Evolutionary conservation across 2,888 invertebrate genomes (phyloP).

Genomic region (Ethmia dodecea): DNA sequence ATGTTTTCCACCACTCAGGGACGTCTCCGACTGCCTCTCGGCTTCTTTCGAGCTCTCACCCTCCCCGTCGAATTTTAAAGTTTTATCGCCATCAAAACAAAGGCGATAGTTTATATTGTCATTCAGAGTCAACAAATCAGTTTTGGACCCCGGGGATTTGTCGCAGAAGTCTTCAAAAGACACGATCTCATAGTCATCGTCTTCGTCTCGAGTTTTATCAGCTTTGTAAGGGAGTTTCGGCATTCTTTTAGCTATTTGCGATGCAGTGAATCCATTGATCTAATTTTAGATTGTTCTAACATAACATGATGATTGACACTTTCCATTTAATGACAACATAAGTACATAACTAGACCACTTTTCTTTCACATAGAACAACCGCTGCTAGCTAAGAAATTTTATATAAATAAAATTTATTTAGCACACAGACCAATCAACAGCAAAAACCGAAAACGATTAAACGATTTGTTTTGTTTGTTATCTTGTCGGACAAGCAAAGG

Average conservation of each 20-base stretch:
- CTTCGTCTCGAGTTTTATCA: slow-evolving; percentile 54
- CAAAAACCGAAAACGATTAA: too few relatives aligned
- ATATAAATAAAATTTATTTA: too few relatives aligned
- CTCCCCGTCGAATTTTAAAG: slow-evolving; percentile 40
- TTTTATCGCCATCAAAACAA: slow-evolving; percentile 60
- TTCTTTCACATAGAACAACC: too few relatives aligned
- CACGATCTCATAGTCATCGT: slow-evolving; percentile 72
- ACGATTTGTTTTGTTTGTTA: too few relatives aligned
- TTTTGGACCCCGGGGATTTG: slow-evolving; percentile 68
- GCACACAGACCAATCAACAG: too few relatives aligned
- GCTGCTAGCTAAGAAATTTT: too few relatives aligned
- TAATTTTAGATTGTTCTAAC: not conserved
- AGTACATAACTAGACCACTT: too few relatives aligned
- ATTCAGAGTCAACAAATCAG: slow-evolving; percentile 73
- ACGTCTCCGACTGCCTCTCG: slow-evolving; percentile 58
- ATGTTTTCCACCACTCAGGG: slow-evolving; percentile 52
- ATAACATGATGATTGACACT: not conserved
- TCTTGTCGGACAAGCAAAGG: too few relatives aligned
- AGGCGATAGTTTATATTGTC: slow-evolving; percentile 73
- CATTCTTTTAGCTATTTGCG: slow-evolving; percentile 44
- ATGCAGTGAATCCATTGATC: not conserved
- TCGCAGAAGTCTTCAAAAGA: slow-evolving; percentile 80
- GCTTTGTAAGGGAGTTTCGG: slow-evolving; percentile 67
- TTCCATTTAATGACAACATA: not conserved
- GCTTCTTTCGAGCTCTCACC: slow-evolving; percentile 52